These are phyloP conservation scores for Otis tarda DNA, from an alignment of 2,113 vertebrate species.

Conservation along the genomic window DNA sequence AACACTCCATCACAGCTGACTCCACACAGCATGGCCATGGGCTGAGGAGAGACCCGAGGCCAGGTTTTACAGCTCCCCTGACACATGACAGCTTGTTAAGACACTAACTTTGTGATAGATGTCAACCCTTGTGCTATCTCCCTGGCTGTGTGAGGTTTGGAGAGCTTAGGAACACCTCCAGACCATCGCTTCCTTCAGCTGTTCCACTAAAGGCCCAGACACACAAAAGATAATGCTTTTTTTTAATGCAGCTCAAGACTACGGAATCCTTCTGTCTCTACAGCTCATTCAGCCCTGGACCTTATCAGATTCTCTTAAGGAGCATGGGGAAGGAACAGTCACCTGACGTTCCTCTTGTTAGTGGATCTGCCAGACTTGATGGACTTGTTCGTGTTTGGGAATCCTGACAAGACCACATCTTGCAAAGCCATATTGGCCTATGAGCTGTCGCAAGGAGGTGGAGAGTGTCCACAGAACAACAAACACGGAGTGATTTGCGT, in stretches of 20 bases:
- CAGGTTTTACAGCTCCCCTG: neutral
- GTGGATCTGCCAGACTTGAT: neutral
- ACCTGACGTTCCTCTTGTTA: neutral
- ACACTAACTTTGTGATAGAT: neutral
- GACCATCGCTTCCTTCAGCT: neutral
- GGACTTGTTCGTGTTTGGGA: neutral
- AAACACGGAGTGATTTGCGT: rapidly evolving
- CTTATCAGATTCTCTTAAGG: neutral
- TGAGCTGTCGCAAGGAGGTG: neutral
- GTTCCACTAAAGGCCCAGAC: neutral
- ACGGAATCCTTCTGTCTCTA: neutral
- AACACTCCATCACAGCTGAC: neutral
- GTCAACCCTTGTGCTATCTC: neutral
- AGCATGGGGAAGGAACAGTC: neutral
- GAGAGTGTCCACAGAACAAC: neutral
- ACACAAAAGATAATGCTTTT: neutral
- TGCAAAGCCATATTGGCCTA: neutral
- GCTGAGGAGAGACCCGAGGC: neutral
- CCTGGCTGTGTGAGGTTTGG: neutral
- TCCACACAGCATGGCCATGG: neutral
- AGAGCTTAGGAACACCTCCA: neutral
- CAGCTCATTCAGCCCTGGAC: neutral
- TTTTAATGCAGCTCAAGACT: neutral
- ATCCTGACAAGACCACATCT: neutral
- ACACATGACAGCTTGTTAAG: rapidly evolving